Evolutionary conservation across 1,140 invertebrate species (phyloP).

Genomic region (Macrobrachium nipponense): DNA sequence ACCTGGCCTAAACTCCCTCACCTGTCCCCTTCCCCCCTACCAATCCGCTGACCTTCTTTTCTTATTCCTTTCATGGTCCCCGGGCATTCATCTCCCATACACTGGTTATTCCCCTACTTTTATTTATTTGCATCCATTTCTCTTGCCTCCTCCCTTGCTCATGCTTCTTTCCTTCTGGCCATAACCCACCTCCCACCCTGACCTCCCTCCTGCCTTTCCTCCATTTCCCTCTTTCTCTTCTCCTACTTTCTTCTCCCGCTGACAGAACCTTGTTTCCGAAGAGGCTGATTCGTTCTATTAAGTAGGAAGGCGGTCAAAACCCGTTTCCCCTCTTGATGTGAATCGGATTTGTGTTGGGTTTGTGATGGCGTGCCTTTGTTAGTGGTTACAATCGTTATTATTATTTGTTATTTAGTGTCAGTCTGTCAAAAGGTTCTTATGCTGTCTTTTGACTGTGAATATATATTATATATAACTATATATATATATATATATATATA

Average conservation of each 20-base stretch:
- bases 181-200: not conserved
- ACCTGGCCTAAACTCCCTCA: not conserved
- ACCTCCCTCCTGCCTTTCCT: not conserved
- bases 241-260: not conserved
- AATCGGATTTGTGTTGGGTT: too few relatives aligned
- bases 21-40: not conserved
- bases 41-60: not conserved
- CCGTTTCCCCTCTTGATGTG: too few relatives aligned
- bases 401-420: not conserved
- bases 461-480: not conserved
- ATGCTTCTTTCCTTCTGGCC: not conserved
- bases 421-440: not conserved
- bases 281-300: not conserved
- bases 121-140: not conserved
- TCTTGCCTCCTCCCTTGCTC: not conserved
- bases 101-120: not conserved
- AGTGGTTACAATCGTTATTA: not conserved
- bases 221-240: not conserved
- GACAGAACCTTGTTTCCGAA: not conserved
- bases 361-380: too few relatives aligned
- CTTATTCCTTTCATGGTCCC: not conserved
- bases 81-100: too few relatives aligned
- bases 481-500: conserved; percentile 22
- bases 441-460: not conserved
- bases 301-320: too few relatives aligned